Evolutionary conservation across 2,888 invertebrate genomes (phyloP), one percentile per base, ranked within the genome.

Genomic region (Drosophila helvetica): DNA sequence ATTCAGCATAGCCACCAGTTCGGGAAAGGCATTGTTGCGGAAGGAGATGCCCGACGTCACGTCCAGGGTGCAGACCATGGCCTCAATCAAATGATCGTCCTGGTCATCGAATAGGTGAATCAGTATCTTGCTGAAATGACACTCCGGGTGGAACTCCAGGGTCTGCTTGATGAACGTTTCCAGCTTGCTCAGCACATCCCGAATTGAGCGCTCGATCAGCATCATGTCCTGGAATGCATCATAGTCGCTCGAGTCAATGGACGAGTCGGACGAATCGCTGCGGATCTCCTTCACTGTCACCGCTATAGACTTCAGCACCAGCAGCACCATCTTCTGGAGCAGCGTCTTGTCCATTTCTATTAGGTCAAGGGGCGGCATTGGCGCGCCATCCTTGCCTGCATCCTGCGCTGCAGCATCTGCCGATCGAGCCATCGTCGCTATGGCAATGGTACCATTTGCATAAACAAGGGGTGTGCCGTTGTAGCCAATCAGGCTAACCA

Each of bases 181-280:
- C 33, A 97, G 93, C 89, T 96, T 96, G 79, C 95, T 95, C 18
- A 97, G 91, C 0, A 96, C 97, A 92, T 97, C 97, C 51, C 96
- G 93, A 72, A 97, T 97, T 22, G 96, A 96, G 65, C 96, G 93
- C 89, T 97, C 97, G 12, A 97, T 97, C 25, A 97, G 94, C 79
- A 96, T 96, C 96, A 97, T 97, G 87, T 97, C 98, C 77, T 96
- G 96, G 91, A 96, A 96, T 15, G 96, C 96, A 90, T 97, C 97
- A 83, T 96, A 96, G 74, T 96, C 96, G 50, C 96, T 96, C 0
- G 96, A 96, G 76, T 96, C 96, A 50, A 96, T 94, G 0, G 97
- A 97, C 42, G 96, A 96, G 88, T 96, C 97, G 9, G 96, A 96
- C 18, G 96, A 96, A 91, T 97, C 97, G 72, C 96, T 96, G 59